These are phyloP conservation scores for Rhinatrema bivittatum DNA, from an alignment of 2,797 vertebrate genomes.

Conservation along the genomic window DNA sequence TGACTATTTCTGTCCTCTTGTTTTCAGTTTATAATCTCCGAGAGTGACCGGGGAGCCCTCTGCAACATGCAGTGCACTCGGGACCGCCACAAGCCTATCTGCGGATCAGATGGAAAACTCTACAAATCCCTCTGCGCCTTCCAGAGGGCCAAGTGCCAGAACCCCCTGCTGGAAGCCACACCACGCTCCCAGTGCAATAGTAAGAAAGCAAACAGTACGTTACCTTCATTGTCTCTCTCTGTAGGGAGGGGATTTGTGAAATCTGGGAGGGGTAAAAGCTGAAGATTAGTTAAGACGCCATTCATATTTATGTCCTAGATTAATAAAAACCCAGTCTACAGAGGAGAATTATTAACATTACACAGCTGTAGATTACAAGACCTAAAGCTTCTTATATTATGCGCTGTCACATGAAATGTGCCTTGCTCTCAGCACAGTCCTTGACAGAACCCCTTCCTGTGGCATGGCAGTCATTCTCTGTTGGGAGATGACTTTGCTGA, in stretches of 20 bases:
- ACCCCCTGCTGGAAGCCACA: constrained; percentile 28
- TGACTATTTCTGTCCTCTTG: neutral
- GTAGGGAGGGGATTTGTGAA: neutral
- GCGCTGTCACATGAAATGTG: too few species aligned
- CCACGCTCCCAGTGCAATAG: constrained; percentile 28
- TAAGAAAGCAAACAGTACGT: neutral
- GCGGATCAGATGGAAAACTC: constrained; percentile 44
- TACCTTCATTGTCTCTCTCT: too few species aligned
- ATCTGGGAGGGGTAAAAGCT: neutral
- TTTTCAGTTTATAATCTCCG: constrained; percentile 42
- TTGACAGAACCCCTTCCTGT: too few species aligned
- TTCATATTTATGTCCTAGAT: too few species aligned
- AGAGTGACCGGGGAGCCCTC: constrained; percentile 33
- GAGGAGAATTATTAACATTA: too few species aligned
- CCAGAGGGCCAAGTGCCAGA: constrained; percentile 43
- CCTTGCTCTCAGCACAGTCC: too few species aligned
- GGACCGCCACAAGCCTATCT: constrained; percentile 34
- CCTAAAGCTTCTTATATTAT: too few species aligned
- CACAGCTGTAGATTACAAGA: too few species aligned
- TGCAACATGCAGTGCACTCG: constrained; percentile 45
- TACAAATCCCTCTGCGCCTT: constrained; percentile 47
- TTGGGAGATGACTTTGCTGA: too few species aligned
- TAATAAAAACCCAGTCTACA: too few species aligned
- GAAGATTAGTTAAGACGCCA: too few species aligned
- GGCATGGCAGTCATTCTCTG: too few species aligned